Evolutionary conservation across 2,113 vertebrate genomes (phyloP).

Genomic region (Dunckerocampus dactyliophorus): DNA sequence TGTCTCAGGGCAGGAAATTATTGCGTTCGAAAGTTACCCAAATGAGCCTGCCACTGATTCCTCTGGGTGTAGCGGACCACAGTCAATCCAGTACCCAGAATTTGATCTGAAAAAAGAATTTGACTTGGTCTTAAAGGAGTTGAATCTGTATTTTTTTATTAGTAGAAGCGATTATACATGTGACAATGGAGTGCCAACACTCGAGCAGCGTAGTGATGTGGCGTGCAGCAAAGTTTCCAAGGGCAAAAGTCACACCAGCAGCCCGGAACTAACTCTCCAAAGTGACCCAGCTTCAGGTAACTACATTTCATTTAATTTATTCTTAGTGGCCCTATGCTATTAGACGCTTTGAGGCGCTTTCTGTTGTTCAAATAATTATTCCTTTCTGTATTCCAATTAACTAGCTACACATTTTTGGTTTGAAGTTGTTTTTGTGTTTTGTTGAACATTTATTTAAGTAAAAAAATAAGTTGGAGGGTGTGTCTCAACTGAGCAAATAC

Average conservation of each 20-base stretch:
- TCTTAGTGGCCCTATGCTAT: neutral
- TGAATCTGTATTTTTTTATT: slow-evolving; percentile 79
- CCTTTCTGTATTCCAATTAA: neutral
- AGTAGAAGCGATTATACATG: slow-evolving; percentile 38
- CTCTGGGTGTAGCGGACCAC: neutral
- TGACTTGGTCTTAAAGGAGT: slow-evolving; percentile 79
- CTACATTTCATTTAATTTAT: neutral
- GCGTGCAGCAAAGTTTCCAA: neutral
- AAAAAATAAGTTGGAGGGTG: neutral
- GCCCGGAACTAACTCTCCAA: slow-evolving; percentile 7
- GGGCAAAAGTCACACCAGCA: slow-evolving; percentile 13
- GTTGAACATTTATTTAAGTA: neutral
- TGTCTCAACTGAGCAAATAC: no score
- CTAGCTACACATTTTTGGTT: neutral
- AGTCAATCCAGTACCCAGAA: slow-evolving; percentile 44
- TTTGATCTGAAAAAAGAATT: slow-evolving; percentile 80
- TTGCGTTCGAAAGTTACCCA: neutral
- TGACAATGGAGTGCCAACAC: neutral
- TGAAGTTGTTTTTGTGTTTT: neutral
- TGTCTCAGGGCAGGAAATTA: slow-evolving; percentile 18
- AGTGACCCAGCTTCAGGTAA: slow-evolving; percentile 42
- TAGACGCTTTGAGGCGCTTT: neutral
- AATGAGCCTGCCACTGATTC: slow-evolving; percentile 3
- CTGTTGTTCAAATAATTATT: neutral
- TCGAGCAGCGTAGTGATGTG: slow-evolving; percentile 7